Percentiles rank a stretch among this genome's conserved stretches.
phyloP scores from a whole-genome alignment of 2,113 vertebrate species.

The Nesogale talazaci region DNA sequence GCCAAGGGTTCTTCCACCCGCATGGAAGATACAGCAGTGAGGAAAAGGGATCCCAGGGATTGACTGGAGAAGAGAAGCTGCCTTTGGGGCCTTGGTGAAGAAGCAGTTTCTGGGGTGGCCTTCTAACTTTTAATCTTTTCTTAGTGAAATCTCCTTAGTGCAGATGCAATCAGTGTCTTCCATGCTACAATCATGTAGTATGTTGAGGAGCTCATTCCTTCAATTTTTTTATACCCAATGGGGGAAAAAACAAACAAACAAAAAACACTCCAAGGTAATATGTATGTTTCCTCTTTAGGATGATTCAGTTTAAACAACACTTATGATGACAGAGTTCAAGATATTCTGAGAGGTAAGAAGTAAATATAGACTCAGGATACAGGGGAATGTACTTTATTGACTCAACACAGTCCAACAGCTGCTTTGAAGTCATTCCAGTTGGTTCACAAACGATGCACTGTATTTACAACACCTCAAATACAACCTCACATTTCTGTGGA shows the following conservation, averaged over 20 bases:
- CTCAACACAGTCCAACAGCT: slow-evolving; percentile 58
- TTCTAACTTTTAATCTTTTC: slow-evolving; percentile 38
- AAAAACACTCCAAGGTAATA: not conserved
- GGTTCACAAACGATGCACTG: slow-evolving; percentile 56
- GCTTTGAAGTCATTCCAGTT: slow-evolving; percentile 7
- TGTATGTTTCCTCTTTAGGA: not conserved
- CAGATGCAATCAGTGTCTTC: not conserved
- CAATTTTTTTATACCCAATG: not conserved
- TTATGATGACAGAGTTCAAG: not conserved
- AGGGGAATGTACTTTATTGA: not conserved
- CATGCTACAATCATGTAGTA: not conserved
- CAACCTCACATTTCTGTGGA: slow-evolving; percentile 35
- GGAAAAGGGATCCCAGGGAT: not conserved
- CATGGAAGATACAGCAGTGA: not conserved
- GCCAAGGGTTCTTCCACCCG: slow-evolving; percentile 12
- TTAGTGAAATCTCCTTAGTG: not conserved
- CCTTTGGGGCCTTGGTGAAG: not conserved
- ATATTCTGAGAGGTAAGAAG: not conserved
- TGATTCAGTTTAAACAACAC: slow-evolving; percentile 1
- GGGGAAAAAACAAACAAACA: not conserved
- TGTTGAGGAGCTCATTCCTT: slow-evolving; percentile 39
- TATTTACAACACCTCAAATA: slow-evolving; percentile 41
- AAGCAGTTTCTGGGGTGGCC: not conserved
- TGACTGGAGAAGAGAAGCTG: not conserved
- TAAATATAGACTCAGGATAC: not conserved